Evolutionary conservation across 2,113 vertebrate genomes (phyloP).

Genomic region (Bolborhynchus lineola): DNA sequence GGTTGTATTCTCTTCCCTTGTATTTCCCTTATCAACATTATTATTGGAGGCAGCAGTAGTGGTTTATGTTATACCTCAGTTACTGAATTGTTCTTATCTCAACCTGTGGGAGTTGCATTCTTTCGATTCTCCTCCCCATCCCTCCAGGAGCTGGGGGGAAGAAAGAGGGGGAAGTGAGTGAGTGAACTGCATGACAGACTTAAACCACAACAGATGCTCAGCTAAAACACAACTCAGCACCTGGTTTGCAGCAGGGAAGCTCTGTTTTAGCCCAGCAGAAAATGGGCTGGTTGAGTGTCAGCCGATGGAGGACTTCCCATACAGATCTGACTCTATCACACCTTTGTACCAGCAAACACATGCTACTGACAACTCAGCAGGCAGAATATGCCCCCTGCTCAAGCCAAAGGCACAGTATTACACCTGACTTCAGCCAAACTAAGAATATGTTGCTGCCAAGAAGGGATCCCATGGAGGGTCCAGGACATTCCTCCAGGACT

Average conservation of each 20-base stretch:
- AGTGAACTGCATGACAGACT: too few relatives aligned
- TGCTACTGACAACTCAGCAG: not conserved
- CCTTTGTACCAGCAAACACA: not conserved
- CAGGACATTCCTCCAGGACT: not conserved
- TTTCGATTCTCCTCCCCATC: too few relatives aligned
- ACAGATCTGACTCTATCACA: not conserved
- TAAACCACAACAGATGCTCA: not conserved
- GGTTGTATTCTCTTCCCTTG: too few relatives aligned
- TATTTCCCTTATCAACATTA: too few relatives aligned
- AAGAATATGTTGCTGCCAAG: not conserved
- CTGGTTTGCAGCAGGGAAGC: not conserved
- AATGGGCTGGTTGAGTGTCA: not conserved
- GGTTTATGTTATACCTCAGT: too few relatives aligned
- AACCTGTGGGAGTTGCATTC: too few relatives aligned
- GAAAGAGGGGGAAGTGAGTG: too few relatives aligned
- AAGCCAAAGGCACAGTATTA: not conserved
- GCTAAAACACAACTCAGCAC: not conserved
- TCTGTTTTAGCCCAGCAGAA: not conserved
- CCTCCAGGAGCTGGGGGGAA: too few relatives aligned
- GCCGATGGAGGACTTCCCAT: not conserved
- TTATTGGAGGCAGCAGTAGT: too few relatives aligned
- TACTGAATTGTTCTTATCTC: too few relatives aligned
- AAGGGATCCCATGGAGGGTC: not conserved
- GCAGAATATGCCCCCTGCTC: not conserved
- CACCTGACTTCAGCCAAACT: fast-evolving